Evolutionary conservation across 2,888 invertebrate species (phyloP).

Genomic region (Apodemia hepburni): DNA sequence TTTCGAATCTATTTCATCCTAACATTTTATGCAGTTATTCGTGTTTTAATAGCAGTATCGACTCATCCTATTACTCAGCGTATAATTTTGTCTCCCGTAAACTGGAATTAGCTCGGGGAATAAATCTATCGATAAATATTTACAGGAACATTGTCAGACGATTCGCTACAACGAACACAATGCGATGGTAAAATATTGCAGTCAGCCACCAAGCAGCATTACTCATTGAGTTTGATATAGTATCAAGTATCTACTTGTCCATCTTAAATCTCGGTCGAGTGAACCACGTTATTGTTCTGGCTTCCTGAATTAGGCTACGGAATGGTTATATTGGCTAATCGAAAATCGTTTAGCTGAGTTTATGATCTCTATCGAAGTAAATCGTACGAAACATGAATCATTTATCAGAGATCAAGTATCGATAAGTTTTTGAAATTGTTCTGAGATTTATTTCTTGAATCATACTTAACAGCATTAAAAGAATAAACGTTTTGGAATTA

Average conservation of each 20-base stretch:
- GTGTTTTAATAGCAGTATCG: constrained; percentile 55
- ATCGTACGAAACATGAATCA: constrained; percentile 1
- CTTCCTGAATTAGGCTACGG: constrained; percentile 19
- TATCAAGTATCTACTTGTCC: constrained; percentile 27
- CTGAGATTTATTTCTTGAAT: not conserved
- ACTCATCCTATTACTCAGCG: constrained; percentile 69
- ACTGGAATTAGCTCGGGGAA: constrained; percentile 47
- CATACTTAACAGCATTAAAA: not conserved
- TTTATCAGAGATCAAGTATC: not conserved
- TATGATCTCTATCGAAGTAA: constrained; percentile 10
- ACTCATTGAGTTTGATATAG: constrained; percentile 42
- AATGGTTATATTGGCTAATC: constrained; percentile 16
- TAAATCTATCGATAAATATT: constrained; percentile 73
- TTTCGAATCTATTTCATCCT: not conserved
- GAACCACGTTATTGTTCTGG: constrained; percentile 25
- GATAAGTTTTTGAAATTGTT: constrained; percentile 9
- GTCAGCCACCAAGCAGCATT: constrained; percentile 38
- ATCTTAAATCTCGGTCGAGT: constrained; percentile 23
- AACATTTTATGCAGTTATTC: not conserved
- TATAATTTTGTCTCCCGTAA: constrained; percentile 61
- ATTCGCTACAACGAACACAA: constrained; percentile 63
- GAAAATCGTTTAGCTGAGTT: constrained; percentile 12
- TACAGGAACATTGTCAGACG: constrained; percentile 61
- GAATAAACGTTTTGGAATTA: not conserved
- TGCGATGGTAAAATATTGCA: constrained; percentile 57